A percentile compares a stretch with the other conserved stretches of the same genome.
Conservation (phyloP, 2,888 invertebrate genomes). For the Linnaemya tessellans region DNA sequence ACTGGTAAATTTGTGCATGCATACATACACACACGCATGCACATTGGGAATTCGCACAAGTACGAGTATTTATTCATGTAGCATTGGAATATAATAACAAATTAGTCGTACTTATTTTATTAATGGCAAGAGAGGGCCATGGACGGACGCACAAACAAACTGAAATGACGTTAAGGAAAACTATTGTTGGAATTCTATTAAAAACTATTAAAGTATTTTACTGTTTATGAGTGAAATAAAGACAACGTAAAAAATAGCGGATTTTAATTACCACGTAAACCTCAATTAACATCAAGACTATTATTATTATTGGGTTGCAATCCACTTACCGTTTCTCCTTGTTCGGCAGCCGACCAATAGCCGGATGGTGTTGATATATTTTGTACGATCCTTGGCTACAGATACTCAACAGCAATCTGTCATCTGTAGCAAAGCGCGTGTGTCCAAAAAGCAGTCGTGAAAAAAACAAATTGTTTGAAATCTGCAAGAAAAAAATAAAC, state of each 20-base stretch:
- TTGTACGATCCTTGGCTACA: slow-evolving; percentile 54
- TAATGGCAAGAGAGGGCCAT: too few relatives aligned
- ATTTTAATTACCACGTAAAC: slow-evolving; percentile 43
- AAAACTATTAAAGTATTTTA: too few relatives aligned
- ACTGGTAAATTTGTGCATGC: too few relatives aligned
- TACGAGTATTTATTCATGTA: too few relatives aligned
- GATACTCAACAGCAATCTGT: slow-evolving; percentile 22
- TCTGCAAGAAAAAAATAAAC: slow-evolving; percentile 16
- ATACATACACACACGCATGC: too few relatives aligned
- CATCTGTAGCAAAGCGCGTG: slow-evolving; percentile 56
- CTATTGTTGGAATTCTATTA: too few relatives aligned
- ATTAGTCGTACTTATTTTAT: too few relatives aligned
- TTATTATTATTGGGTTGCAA: slow-evolving; percentile 43
- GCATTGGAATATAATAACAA: too few relatives aligned
- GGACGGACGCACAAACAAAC: too few relatives aligned
- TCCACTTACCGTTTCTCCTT: slow-evolving; percentile 59
- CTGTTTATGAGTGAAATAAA: not conserved
- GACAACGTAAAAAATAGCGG: slow-evolving; percentile 36
- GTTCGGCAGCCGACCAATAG: slow-evolving; percentile 25
- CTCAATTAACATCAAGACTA: slow-evolving; percentile 32
- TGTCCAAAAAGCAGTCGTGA: slow-evolving; percentile 30
- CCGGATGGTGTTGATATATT: slow-evolving; percentile 27
- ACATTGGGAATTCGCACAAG: too few relatives aligned
- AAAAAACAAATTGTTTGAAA: slow-evolving; percentile 39
- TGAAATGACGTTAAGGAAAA: too few relatives aligned